Percentiles rank a stretch among this genome's conserved stretches.
These are phyloP conservation scores for Odocoileus hemionus DNA, from an alignment of 2,113 vertebrate genomes.

Conservation along the genomic window DNA sequence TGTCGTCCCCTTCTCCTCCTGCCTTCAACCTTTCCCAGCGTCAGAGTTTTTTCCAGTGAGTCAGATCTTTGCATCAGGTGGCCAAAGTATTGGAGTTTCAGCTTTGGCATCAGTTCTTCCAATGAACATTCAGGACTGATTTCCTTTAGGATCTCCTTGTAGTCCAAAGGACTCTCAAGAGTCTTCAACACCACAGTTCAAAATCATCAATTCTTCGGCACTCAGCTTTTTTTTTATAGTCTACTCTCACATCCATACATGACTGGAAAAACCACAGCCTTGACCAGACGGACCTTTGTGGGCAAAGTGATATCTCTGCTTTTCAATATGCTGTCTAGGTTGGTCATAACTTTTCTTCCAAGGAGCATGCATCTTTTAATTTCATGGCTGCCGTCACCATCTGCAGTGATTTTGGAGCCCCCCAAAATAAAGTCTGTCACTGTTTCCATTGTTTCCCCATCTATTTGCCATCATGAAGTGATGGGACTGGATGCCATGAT, in stretches of 20 bases:
- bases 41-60: not conserved
- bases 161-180: not conserved
- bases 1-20: not conserved
- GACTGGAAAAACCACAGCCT: not conserved
- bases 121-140: not conserved
- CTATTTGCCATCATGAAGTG: not conserved
- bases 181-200: not conserved
- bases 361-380: not conserved
- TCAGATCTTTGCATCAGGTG: not conserved
- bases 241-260: not conserved
- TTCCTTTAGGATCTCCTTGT: not conserved
- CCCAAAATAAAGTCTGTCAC: not conserved
- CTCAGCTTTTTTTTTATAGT: not conserved
- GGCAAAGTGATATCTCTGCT: not conserved
- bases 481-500: not conserved
- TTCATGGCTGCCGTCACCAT: not conserved
- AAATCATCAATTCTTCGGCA: not conserved
- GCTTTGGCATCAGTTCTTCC: not conserved
- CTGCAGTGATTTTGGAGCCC: not conserved
- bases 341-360: not conserved
- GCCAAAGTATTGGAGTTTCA: not conserved
- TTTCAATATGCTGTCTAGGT: not conserved
- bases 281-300: not conserved
- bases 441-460: not conserved
- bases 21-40: not conserved